phyloP scores from a whole-genome alignment of 1,140 invertebrate genomes.

The Drosophila eugracilis region DNA sequence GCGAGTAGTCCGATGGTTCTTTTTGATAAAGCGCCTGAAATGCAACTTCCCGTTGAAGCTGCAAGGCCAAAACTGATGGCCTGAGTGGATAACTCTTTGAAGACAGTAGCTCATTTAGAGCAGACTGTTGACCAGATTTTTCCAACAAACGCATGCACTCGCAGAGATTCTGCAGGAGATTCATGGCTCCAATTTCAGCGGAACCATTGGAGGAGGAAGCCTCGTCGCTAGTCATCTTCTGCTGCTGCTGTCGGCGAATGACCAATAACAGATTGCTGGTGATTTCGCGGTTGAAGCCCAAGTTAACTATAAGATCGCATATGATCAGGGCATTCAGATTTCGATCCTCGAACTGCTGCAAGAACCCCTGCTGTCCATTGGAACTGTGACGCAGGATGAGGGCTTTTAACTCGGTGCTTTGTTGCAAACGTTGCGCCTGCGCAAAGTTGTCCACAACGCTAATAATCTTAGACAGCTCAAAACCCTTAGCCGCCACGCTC shows the following conservation, averaged over 20 bases:
- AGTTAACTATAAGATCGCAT: conserved; percentile 74
- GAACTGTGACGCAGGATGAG: conserved; percentile 53
- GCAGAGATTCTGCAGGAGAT: conserved; percentile 69
- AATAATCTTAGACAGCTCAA: conserved; percentile 73
- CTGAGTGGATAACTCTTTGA: conserved; percentile 60
- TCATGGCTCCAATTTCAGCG: conserved; percentile 64
- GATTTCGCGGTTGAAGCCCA: conserved; percentile 77
- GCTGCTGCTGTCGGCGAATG: conserved; percentile 71
- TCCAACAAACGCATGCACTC: conserved; percentile 73
- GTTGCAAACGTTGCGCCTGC: conserved; percentile 69
- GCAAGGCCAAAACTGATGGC: conserved; percentile 50
- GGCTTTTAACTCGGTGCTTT: conserved; percentile 50
- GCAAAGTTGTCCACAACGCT: conserved; percentile 84
- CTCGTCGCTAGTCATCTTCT: conserved; percentile 29
- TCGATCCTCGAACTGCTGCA: conserved; percentile 69
- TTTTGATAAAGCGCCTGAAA: conserved; percentile 55
- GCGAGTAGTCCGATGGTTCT: conserved; percentile 43
- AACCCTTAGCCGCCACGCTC: conserved; percentile 69
- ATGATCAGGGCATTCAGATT: conserved; percentile 74
- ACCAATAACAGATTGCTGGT: conserved; percentile 71
- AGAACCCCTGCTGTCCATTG: conserved; percentile 64
- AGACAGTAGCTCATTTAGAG: conserved; percentile 53
- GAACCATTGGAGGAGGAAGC: neutral
- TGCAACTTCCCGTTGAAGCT: conserved; percentile 61
- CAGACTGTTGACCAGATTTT: conserved; percentile 29